phyloP scores from a whole-genome alignment of 2,888 invertebrate species.

The Drosophila niveifrons region DNA sequence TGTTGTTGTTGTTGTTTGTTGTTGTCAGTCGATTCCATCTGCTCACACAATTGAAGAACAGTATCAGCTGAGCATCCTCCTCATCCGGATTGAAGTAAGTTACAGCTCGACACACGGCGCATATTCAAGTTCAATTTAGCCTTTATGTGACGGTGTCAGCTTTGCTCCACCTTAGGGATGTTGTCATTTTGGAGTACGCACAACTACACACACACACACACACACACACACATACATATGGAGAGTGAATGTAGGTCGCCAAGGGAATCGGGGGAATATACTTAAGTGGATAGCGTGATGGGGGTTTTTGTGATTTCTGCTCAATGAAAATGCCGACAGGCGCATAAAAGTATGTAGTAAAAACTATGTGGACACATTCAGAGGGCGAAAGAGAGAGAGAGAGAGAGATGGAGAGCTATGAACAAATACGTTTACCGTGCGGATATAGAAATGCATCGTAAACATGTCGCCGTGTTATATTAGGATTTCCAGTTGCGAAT shows the following conservation, averaged over 20 bases:
- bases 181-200: slow-evolving; percentile 48
- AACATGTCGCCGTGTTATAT: slow-evolving; percentile 70
- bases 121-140: slow-evolving; percentile 74
- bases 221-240: not conserved
- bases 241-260: not conserved
- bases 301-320: slow-evolving; percentile 60
- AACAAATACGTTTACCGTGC: slow-evolving; percentile 10
- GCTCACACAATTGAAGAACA: slow-evolving; percentile 19
- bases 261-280: slow-evolving; percentile 28
- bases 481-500: slow-evolving; percentile 63
- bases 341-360: slow-evolving; percentile 54
- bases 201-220: slow-evolving; percentile 17
- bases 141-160: slow-evolving; percentile 62
- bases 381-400: too few relatives aligned
- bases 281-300: slow-evolving; percentile 47
- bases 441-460: slow-evolving; percentile 65
- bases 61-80: not conserved
- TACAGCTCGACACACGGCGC: slow-evolving; percentile 51
- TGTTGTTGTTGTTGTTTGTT: slow-evolving; percentile 1
- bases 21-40: slow-evolving; percentile 31
- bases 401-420: not conserved
- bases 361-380: slow-evolving; percentile 26
- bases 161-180: slow-evolving; percentile 61
- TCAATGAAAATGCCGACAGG: slow-evolving; percentile 67
- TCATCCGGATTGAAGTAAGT: not conserved